These are phyloP conservation scores for Pterocles gutturalis DNA, from an alignment of 2,113 vertebrate genomes.

Conservation along the genomic window DNA sequence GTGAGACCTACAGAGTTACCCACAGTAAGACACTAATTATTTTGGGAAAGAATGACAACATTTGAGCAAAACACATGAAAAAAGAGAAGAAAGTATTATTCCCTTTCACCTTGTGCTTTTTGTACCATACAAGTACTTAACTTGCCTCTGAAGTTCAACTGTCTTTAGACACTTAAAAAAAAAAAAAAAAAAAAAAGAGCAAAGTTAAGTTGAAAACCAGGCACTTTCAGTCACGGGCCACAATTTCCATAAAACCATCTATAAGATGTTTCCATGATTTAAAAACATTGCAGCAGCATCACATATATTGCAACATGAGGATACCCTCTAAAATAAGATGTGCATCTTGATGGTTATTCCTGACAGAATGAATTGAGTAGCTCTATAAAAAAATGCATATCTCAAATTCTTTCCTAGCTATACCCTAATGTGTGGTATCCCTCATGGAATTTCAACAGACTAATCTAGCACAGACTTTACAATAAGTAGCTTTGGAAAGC, in stretches of 20 bases:
- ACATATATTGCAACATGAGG: constrained; percentile 24
- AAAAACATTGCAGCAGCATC: constrained; percentile 20
- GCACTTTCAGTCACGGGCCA: neutral
- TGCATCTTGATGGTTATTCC: constrained; percentile 61
- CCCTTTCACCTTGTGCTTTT: neutral
- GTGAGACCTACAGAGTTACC: neutral
- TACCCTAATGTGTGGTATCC: constrained; percentile 32
- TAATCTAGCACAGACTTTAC: constrained; percentile 46
- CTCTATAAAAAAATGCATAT: constrained; percentile 11
- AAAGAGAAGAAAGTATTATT: neutral
- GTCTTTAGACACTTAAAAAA: neutral
- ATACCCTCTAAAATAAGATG: constrained; percentile 46
- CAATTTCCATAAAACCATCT: constrained; percentile 35
- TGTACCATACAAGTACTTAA: neutral
- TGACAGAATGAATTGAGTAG: constrained; percentile 32
- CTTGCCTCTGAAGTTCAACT: neutral
- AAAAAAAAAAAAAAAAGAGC: neutral
- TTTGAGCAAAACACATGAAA: neutral
- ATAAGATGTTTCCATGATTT: constrained; percentile 43
- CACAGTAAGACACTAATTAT: neutral
- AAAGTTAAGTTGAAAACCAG: constrained; percentile 41
- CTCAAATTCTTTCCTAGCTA: constrained; percentile 64
- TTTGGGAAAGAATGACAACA: neutral
- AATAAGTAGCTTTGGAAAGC: constrained; percentile 49
- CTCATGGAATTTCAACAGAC: constrained; percentile 38